Evolutionary conservation across 2,797 vertebrate species (phyloP), one percentile per base, ranked within the genome.

Genomic region (Scarus forsteni): DNA sequence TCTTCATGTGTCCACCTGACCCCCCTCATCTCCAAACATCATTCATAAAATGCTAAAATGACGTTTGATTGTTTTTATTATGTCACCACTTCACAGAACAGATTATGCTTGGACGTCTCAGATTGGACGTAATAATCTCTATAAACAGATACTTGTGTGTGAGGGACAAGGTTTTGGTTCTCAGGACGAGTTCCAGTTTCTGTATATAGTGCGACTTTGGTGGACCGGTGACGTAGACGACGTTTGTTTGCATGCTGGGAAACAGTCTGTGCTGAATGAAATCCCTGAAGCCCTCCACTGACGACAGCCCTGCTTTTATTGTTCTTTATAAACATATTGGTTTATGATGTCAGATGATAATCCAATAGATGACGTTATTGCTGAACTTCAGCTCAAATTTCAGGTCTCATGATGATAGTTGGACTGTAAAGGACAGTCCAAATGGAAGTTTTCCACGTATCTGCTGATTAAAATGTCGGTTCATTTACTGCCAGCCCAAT

Each of bases 101-200:
- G 50, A 51, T 51, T 34, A 51, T 8, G 4, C 8, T 18, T 19
- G 34, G 34, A 34, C 50, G 34, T 10, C 11, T 51, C 50, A 51
- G 50, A 51, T 35, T 51, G 50, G 34, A 51, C 50, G 13, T 51
- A 51, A 51, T 51, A 51, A 51, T 51, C 50, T 14, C 50, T 34
- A 14, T 34, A 14, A 51, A 51, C 27, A 14, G 50, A 51, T 51
- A 51, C 8, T 51, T 51, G 11, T 14, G 8, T 19, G 50, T 19
- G 14, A 51, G 50, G 27, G 50, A 34, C 50, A 51, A 34, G 50
- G 34, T 51, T 51, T 51, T 45, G 44, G 12, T 6, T 6, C 11
- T 12, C 19, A 1, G 7, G 12, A 35, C 13, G 6, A 2, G 7
- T 51, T 14, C 19, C 4, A 12, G 14, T 51, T 51, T 51, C 49